Evolutionary conservation across 2,113 vertebrate species (phyloP).

Genomic region (Crotalus viridis): DNA sequence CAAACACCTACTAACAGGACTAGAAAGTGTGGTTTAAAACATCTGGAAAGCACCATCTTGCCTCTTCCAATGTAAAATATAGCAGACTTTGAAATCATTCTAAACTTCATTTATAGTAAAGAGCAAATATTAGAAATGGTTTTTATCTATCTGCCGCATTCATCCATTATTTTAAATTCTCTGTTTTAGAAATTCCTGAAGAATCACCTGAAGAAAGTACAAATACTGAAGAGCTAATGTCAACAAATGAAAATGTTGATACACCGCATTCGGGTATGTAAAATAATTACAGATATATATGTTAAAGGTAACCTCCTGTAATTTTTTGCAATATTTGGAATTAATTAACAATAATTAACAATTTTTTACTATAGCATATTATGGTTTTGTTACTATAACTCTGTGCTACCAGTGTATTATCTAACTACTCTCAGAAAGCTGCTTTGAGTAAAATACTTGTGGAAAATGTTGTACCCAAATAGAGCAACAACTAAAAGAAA

Average conservation of each 20-base stretch:
- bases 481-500: neutral
- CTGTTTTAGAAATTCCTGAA: slow-evolving; percentile 58
- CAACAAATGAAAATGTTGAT: slow-evolving; percentile 42
- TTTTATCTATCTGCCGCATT: neutral
- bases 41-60: neutral
- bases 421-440: neutral
- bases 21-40: neutral
- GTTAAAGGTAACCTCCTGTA: neutral
- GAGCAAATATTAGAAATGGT: neutral
- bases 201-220: slow-evolving; percentile 50
- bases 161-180: slow-evolving; percentile 34
- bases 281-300: neutral
- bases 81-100: neutral
- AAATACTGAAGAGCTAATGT: slow-evolving; percentile 45
- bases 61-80: neutral
- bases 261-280: slow-evolving; percentile 52
- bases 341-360: neutral
- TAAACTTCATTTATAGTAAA: neutral
- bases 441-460: neutral
- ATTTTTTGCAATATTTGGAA: neutral
- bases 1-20: neutral
- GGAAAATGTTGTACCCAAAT: neutral
- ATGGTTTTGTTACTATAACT: neutral
- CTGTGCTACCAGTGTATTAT: neutral
- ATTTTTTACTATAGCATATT: no score